Base-by-base conservation (phyloP, 2,888 invertebrate genomes). In the Hesperia comma region DNA sequence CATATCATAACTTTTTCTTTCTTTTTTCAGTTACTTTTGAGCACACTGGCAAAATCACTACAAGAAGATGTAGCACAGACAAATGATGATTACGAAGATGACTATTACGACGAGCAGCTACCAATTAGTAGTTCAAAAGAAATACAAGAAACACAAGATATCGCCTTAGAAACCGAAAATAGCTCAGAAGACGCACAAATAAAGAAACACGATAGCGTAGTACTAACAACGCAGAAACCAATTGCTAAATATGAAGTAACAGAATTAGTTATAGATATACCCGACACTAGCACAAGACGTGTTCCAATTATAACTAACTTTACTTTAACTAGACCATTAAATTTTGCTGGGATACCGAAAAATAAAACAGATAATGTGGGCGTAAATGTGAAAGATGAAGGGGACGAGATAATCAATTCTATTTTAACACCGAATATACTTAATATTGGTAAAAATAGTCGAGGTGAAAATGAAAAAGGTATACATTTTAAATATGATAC, bases 241-340 rank as follows among this genome's bases (percentile, higher is more conserved):
- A 21, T 67, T 4, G 54, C 61, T 46, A 61, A 46, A n/a, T 67
- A 67, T 49, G 67, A 67, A 67, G 67, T 67, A 17, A 67, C 67
- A 2, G 67, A 67, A 49, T 21, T 67, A 2, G 55, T 67, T 61
- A 21, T 40, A 1, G 67, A 67, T 17, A 15, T 61, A 46, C 67
- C 67, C 2, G 61, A 67, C 19, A 15, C 7, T 10, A 55, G 17
- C 4, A 55, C 61, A n/a, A 51, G 19, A 58, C 41, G 55, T 1
- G 14, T 54, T 1, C 54, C 61, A 8, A 49, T 67, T 55, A 26
- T 61, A 33, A 67, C 21, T n/a, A 67, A 67, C 17, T 54, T 61
- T 3, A 67, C 67, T 17, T 5, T 61, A 14, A 40, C 46, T 8
- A 67, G n/a, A 55, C 67, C 67, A 40, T 46, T 67, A 4, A 67